Evolutionary conservation across 30 jellyfish, hydroid and myxozoan genomes (phyloP).

Genomic region (Aurelia aurita): DNA sequence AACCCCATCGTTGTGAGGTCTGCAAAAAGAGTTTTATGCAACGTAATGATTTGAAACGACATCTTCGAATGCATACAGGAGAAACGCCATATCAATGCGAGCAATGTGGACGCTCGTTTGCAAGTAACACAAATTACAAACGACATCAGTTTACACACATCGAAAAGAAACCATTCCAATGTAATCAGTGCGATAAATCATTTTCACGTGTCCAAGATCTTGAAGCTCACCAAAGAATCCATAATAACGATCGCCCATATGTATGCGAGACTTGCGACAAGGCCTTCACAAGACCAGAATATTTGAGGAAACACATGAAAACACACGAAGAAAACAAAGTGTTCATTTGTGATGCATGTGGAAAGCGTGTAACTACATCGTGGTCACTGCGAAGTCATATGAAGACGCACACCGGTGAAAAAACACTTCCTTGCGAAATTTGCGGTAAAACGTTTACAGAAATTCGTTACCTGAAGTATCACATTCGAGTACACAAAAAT

Average conservation of each 20-base stretch:
- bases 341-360: conserved; percentile 67
- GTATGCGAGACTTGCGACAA: conserved; percentile 53
- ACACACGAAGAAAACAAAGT: conserved; percentile 60
- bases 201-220: conserved; percentile 46
- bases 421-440: conserved; percentile 33
- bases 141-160: conserved; percentile 61
- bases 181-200: conserved; percentile 53
- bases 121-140: conserved; percentile 58
- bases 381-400: conserved; percentile 75
- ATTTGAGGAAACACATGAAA: conserved; percentile 53
- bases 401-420: conserved; percentile 45
- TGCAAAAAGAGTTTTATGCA: conserved; percentile 71
- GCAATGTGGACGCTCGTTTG: conserved; percentile 52
- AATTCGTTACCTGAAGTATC: conserved; percentile 57
- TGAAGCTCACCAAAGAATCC: conserved; percentile 68
- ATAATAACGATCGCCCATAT: conserved; percentile 64
- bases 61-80: conserved; percentile 61
- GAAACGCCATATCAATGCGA: conserved; percentile 56
- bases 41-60: conserved; percentile 59
- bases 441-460: conserved; percentile 58
- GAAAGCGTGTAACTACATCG: conserved; percentile 70
- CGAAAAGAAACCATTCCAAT: conserved; percentile 45
- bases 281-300: conserved; percentile 60
- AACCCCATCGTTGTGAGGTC: conserved; percentile 38
- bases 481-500: conserved; percentile 63